These are phyloP conservation scores for Heliconius nattereri DNA, from an alignment of 1,140 invertebrate genomes.

Conservation along the genomic window DNA sequence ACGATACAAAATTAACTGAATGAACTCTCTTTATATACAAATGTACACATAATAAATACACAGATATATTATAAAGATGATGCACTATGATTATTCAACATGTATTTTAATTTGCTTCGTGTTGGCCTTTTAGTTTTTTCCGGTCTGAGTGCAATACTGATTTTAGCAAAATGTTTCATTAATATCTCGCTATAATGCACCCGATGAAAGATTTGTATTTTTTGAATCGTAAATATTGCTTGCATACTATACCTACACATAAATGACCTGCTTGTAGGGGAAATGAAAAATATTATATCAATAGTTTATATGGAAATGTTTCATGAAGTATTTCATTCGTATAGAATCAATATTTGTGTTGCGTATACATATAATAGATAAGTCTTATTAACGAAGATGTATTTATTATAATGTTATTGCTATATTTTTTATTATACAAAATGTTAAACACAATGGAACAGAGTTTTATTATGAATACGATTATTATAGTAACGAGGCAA, in stretches of 20 bases:
- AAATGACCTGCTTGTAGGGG: background rate
- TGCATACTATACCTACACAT: background rate
- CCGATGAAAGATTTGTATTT: conserved; percentile 29
- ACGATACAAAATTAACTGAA: background rate
- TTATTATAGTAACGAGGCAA: no score
- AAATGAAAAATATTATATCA: conserved; percentile 2
- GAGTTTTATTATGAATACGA: no score
- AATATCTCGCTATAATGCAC: conserved; percentile 31
- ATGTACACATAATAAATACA: background rate
- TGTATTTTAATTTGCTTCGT: conserved; percentile 35
- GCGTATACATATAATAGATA: no score
- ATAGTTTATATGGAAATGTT: background rate
- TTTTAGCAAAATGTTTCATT: conserved; percentile 34
- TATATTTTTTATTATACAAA: no score
- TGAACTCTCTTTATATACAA: background rate
- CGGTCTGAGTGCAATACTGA: conserved; percentile 20
- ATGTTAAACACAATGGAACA: no score
- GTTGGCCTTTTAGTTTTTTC: conserved; percentile 28
- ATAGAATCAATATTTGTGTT: no score
- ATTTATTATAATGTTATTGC: no score
- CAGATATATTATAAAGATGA: background rate
- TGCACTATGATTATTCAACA: conserved; percentile 4
- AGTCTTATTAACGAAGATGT: no score
- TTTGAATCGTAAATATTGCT: conserved; percentile 30
- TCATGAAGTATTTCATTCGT: background rate